phyloP scores from a whole-genome alignment of 2,888 invertebrate genomes.

The Melipona bicolor region DNA sequence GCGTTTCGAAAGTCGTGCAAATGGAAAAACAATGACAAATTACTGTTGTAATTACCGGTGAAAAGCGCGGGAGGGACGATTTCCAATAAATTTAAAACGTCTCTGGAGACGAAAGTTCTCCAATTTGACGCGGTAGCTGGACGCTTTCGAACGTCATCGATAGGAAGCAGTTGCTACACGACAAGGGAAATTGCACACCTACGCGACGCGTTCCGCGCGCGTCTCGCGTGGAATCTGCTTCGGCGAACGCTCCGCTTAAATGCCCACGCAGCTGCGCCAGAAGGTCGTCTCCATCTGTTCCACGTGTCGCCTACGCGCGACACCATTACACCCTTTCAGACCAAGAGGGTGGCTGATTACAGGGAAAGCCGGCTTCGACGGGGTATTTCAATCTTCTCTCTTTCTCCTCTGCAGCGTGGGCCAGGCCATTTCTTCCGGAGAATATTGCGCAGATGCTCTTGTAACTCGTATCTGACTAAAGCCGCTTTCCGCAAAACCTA shows the following conservation, averaged over 20 bases:
- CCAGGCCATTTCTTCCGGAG: conserved; percentile 37
- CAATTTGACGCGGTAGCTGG: conserved; percentile 47
- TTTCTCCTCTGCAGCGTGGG: conserved; percentile 37
- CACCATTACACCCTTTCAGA: conserved; percentile 8
- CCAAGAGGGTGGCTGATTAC: background rate
- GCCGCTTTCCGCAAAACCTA: background rate
- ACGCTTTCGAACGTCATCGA: conserved; percentile 23
- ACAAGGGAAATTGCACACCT: conserved; percentile 13
- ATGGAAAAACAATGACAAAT: too few relatives aligned
- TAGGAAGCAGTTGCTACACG: background rate
- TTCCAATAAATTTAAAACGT: too few relatives aligned
- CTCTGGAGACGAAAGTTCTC: too few relatives aligned
- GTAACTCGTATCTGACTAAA: background rate
- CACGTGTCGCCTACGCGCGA: conserved; percentile 20
- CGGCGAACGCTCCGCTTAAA: background rate
- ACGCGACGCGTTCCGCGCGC: conserved; percentile 21
- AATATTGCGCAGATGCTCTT: background rate
- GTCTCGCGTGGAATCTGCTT: background rate
- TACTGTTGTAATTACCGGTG: too few relatives aligned
- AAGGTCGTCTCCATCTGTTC: conserved; percentile 1
- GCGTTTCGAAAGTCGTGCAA: background rate
- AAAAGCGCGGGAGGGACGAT: too few relatives aligned
- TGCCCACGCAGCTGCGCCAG: conserved; percentile 4
- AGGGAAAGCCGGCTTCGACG: background rate
- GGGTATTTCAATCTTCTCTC: background rate